These are phyloP conservation scores for Cotesia congregata DNA, from an alignment of 2,888 invertebrate genomes.

Conservation along the genomic window DNA sequence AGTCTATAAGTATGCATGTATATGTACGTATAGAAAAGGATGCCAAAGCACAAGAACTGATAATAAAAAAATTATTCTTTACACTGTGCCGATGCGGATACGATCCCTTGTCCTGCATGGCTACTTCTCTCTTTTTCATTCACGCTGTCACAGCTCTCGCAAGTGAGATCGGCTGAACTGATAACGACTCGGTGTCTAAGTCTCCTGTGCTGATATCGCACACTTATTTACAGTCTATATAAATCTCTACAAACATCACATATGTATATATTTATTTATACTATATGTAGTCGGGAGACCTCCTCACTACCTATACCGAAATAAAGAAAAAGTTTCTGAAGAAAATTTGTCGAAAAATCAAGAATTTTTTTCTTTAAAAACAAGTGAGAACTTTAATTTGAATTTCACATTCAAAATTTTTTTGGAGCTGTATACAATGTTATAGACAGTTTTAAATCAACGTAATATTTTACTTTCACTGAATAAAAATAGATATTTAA, in stretches of 20 bases:
- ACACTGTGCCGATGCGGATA: constrained; percentile 45
- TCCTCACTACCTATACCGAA: too few species aligned
- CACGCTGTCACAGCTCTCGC: constrained; percentile 6
- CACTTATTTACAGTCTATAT: neutral
- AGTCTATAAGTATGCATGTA: constrained; percentile 16
- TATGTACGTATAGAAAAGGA: neutral
- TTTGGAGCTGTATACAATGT: too few species aligned
- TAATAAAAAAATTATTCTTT: constrained; percentile 51
- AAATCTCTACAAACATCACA: neutral
- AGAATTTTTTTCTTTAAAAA: too few species aligned
- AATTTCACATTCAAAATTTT: too few species aligned
- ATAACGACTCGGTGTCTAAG: neutral
- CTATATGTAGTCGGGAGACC: neutral
- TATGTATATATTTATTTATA: neutral
- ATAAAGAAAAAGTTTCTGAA: too few species aligned
- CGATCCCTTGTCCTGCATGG: neutral
- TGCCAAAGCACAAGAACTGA: constrained; percentile 36
- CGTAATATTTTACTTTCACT: too few species aligned
- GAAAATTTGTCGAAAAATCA: too few species aligned
- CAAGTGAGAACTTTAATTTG: too few species aligned
- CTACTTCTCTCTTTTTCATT: constrained; percentile 10
- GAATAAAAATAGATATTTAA: too few species aligned
- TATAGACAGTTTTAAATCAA: too few species aligned
- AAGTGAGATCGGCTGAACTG: neutral
- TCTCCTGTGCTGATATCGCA: constrained; percentile 8